Base-by-base conservation (phyloP, 2,797 vertebrate species). In the Pangasius mekongensis region DNA sequence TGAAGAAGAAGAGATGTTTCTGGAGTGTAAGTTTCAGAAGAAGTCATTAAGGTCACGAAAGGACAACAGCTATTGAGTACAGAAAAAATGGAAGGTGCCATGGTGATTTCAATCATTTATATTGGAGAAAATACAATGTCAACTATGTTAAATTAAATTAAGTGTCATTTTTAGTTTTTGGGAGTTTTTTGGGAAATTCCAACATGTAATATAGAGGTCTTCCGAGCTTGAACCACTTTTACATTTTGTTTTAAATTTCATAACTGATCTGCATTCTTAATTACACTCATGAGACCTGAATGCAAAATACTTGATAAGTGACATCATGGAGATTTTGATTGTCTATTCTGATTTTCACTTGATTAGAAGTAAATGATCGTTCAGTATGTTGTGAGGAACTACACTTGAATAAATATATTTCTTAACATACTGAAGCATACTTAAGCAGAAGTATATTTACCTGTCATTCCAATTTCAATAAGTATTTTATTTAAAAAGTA, bases 81-180 rank as follows among this genome's bases (percentile, higher is more conserved):
- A 85, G 36, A 86, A 88, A 81, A 74, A 43, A 85, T 27, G 62
- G 36, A 52, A 87, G 82, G 81, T 54, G 5, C 77, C 83, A 71
- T 39, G 62, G 83, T 54, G 77, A 86, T 82, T 71, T 80, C 27
- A 86, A 69, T 54, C 14, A 56, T 71, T 60, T 78, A 60, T 16
- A 52, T 62, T 33, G 60, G n/a, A 76, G 36, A 86, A 60, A 86
- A 71, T 39, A 60, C 11, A 81, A 36, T 60, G 30, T 20, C 0
- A 24, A 27, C 56, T 39, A 2, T 10, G 9, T 80, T 11, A 13
- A 58, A 36, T 78, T 20, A 33, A 30, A 54, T 54, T 18, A 18
- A 8, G 27, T 77, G 74, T n/a, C 14, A 49, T 52, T 36, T 76
- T 18, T 69, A 33, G 16, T 33, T 39, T 71, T 20, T 24, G 8